phyloP scores from a whole-genome alignment of 2,888 invertebrate genomes.

The Theretra japonica region DNA sequence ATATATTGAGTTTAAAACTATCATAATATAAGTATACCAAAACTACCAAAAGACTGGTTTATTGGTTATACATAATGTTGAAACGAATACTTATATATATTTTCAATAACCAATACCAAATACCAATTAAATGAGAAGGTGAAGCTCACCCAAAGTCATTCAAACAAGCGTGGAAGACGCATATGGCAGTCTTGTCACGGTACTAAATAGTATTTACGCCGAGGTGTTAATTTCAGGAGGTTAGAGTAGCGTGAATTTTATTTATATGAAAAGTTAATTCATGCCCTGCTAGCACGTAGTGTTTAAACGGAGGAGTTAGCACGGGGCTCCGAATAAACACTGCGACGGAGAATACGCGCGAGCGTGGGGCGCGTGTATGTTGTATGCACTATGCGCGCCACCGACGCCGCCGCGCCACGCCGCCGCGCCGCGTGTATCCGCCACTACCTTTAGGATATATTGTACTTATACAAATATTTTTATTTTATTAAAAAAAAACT shows the following conservation, averaged over 20 bases:
- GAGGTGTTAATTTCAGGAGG: constrained; percentile 84
- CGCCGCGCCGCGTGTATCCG: neutral
- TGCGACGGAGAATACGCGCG: constrained; percentile 56
- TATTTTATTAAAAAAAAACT: too few species aligned
- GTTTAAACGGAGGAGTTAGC: constrained; percentile 83
- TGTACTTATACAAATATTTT: neutral
- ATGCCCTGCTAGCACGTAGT: constrained; percentile 80
- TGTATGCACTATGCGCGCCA: constrained; percentile 33
- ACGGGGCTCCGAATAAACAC: constrained; percentile 80
- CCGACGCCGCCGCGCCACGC: constrained; percentile 2
- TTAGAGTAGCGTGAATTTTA: constrained; percentile 85
- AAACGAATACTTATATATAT: neutral
- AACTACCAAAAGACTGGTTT: too few species aligned
- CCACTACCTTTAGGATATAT: neutral
- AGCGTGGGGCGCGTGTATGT: constrained; percentile 48
- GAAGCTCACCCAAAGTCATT: constrained; percentile 58
- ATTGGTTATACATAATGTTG: neutral
- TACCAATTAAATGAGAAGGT: constrained; percentile 46
- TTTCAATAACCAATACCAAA: neutral
- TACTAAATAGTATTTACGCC: constrained; percentile 81
- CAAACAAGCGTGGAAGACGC: constrained; percentile 57
- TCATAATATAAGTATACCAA: too few species aligned
- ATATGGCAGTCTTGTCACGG: constrained; percentile 72
- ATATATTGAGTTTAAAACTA: too few species aligned
- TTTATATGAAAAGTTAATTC: constrained; percentile 85